Conservation (phyloP, 30 jellyfish, hydroid and myxozoan species). For the Clytia hemisphaerica region DNA sequence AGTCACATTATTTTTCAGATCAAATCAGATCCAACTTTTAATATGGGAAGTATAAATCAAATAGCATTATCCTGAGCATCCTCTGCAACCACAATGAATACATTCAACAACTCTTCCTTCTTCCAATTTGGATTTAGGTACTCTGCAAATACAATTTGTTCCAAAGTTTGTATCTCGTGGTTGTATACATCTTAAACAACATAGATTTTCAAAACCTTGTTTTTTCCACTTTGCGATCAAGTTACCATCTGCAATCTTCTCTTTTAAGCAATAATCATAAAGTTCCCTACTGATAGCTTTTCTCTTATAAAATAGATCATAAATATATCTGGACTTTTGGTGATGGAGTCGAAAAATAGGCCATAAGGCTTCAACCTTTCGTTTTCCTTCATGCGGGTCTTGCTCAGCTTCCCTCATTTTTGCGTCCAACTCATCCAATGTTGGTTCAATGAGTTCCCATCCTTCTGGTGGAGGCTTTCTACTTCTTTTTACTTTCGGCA, state of each 20-base stretch:
- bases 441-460: conserved; percentile 94
- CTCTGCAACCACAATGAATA: conserved; percentile 96
- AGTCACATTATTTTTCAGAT: no score
- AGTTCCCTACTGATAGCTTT: conserved; percentile 90
- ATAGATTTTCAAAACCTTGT: conserved; percentile 89
- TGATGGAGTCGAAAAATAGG: conserved; percentile 89
- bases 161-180: conserved; percentile 95
- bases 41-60: background rate
- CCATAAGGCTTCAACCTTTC: conserved; percentile 90
- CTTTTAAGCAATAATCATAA: conserved; percentile 87
- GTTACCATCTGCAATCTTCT: conserved; percentile 85
- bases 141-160: conserved; percentile 88
- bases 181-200: conserved; percentile 93
- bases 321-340: conserved; percentile 86
- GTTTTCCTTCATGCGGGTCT: conserved; percentile 97
- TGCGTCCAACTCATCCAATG: conserved; percentile 91
- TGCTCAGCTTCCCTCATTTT: conserved; percentile 93
- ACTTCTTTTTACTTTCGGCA: conserved; percentile 93
- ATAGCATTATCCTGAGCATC: conserved; percentile 76
- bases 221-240: conserved; percentile 95
- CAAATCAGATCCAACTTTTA: no score
- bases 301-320: conserved; percentile 82
- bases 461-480: conserved; percentile 98
- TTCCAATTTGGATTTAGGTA: conserved; percentile 83
- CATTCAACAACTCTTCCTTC: conserved; percentile 95